phyloP scores from a whole-genome alignment of 92 coral and sea anemone genomes.

The Plumapathes pennacea region DNA sequence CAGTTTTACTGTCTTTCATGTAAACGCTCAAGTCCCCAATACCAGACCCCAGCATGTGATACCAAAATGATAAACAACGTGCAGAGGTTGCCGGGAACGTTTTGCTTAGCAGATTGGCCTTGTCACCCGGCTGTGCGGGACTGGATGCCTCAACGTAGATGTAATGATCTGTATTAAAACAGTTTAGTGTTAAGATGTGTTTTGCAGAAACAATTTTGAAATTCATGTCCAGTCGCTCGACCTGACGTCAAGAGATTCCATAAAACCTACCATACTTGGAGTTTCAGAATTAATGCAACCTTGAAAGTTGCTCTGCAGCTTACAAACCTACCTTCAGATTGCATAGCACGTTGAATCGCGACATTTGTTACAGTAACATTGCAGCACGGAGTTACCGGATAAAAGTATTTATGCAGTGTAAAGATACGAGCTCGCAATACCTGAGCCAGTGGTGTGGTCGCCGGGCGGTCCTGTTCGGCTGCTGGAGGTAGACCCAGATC shows the following conservation, averaged over 20 bases:
- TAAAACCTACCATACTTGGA: too few species aligned
- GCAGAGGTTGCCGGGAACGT: slow-evolving; percentile 59
- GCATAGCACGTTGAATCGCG: too few species aligned
- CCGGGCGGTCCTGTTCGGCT: slow-evolving; percentile 76
- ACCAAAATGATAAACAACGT: slow-evolving; percentile 82
- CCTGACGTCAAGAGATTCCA: neutral
- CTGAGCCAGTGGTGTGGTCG: slow-evolving; percentile 87
- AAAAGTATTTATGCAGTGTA: too few species aligned
- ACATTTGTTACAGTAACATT: too few species aligned
- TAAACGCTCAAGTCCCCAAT: slow-evolving; percentile 59
- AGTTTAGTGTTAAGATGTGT: neutral
- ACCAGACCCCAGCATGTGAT: slow-evolving; percentile 77
- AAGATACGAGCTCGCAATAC: too few species aligned
- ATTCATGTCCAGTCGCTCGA: neutral
- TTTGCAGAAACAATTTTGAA: neutral
- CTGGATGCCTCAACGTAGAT: slow-evolving; percentile 78
- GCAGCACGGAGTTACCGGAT: too few species aligned
- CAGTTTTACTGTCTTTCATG: slow-evolving; percentile 7
- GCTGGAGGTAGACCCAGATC: slow-evolving; percentile 77
- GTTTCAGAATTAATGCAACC: too few species aligned
- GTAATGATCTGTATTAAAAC: slow-evolving; percentile 46
- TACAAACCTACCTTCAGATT: too few species aligned
- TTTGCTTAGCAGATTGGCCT: slow-evolving; percentile 71
- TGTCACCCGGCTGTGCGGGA: slow-evolving; percentile 78
- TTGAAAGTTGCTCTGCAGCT: too few species aligned